A percentile compares a stretch with the other conserved stretches of the same genome.
phyloP scores from a whole-genome alignment of 2,797 vertebrate species.

The Erethizon dorsatum region DNA sequence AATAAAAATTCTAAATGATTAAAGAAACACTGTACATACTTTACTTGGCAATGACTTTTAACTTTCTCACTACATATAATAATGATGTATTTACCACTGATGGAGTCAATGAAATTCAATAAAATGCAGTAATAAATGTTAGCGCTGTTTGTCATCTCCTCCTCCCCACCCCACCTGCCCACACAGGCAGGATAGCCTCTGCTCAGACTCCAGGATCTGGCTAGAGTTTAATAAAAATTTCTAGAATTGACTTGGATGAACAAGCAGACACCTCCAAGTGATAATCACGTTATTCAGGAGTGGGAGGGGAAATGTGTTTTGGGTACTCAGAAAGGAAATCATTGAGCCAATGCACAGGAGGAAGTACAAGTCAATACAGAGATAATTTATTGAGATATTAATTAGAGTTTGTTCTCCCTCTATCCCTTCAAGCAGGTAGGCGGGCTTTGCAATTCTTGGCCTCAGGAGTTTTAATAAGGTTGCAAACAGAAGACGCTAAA shows the following conservation, averaged over 20 bases:
- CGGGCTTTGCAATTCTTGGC: conserved; percentile 33
- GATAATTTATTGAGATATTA: conserved; percentile 81
- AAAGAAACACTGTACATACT: background rate
- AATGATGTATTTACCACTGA: conserved; percentile 56
- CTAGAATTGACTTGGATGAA: conserved; percentile 55
- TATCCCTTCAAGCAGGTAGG: conserved; percentile 50
- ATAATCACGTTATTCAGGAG: conserved; percentile 7
- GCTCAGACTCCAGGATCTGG: background rate
- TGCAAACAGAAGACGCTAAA: background rate
- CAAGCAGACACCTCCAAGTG: conserved; percentile 30
- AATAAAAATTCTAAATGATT: conserved; percentile 61
- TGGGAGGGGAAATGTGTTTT: background rate
- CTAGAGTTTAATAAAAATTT: conserved; percentile 53
- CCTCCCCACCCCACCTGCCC: too few species aligned
- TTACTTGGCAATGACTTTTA: background rate
- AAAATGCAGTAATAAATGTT: conserved; percentile 30
- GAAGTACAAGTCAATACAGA: conserved; percentile 60
- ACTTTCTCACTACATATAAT: conserved; percentile 57
- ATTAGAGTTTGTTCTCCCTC: conserved; percentile 63
- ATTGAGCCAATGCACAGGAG: conserved; percentile 25
- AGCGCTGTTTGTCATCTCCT: conserved; percentile 23
- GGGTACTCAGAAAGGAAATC: conserved; percentile 60
- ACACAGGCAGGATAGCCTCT: background rate
- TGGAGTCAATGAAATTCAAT: background rate
- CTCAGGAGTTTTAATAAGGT: background rate